These are phyloP conservation scores for Actenoides lindsayi DNA, from an alignment of 2,113 vertebrate genomes.

Conservation along the genomic window DNA sequence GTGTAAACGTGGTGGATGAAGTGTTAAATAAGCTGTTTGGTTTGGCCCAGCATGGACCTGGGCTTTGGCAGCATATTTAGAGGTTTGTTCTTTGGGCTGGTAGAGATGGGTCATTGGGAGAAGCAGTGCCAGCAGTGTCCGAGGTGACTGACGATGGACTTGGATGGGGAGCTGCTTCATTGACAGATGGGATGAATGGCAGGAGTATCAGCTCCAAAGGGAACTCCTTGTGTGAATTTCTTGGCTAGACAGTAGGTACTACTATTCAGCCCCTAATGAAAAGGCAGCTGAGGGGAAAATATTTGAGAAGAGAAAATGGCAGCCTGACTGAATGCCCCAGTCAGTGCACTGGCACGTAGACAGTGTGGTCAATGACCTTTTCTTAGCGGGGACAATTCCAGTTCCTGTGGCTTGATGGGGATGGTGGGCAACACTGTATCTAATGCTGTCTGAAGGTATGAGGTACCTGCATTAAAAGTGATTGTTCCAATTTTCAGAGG, in stretches of 20 bases:
- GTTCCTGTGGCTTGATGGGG: neutral
- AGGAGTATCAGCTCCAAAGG: neutral
- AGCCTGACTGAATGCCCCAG: neutral
- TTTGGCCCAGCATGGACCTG: constrained; percentile 30
- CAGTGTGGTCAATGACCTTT: neutral
- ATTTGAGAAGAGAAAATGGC: neutral
- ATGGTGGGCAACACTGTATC: neutral
- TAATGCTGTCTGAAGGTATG: neutral
- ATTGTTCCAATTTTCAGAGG: neutral
- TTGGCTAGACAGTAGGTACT: constrained; percentile 23
- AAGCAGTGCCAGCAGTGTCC: neutral
- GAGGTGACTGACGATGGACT: neutral
- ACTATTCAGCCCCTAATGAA: neutral
- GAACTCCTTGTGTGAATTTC: neutral
- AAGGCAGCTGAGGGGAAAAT: neutral
- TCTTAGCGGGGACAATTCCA: neutral
- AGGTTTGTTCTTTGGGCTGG: neutral
- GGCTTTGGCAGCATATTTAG: neutral
- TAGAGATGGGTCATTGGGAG: neutral
- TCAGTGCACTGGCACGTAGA: neutral
- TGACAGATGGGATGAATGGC: neutral
- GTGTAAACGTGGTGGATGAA: constrained; percentile 32
- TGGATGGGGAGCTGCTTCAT: neutral
- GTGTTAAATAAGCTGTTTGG: constrained; percentile 62
- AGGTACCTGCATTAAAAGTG: neutral